Evolutionary conservation across 2,888 invertebrate species (phyloP).

Genomic region (Cantharis nigra): DNA sequence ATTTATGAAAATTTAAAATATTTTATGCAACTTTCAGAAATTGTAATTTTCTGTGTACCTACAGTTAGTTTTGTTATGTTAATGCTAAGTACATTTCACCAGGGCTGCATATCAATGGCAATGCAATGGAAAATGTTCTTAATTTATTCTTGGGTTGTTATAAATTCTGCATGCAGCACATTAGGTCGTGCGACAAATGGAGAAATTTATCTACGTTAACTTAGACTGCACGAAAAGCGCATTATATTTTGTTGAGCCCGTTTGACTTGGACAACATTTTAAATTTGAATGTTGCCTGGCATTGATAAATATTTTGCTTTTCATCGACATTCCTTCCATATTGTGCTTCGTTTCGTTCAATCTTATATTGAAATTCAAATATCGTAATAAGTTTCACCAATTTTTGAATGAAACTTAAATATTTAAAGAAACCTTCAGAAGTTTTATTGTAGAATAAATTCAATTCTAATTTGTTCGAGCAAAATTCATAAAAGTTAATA

Average conservation of each 20-base stretch:
- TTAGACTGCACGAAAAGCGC: conserved; percentile 17
- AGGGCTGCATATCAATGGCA: background rate
- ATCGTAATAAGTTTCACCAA: background rate
- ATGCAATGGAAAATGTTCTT: background rate
- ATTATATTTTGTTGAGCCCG: conserved; percentile 3
- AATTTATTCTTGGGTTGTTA: background rate
- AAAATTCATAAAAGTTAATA: background rate
- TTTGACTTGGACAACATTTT: conserved; percentile 19
- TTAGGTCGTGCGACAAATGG: conserved; percentile 12
- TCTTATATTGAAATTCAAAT: conserved; percentile 2
- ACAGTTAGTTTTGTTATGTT: background rate
- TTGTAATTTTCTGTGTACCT: background rate
- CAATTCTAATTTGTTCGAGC: background rate
- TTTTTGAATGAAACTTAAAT: background rate
- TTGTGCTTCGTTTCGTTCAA: conserved; percentile 11
- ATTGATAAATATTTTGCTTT: conserved; percentile 23
- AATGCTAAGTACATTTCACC: background rate
- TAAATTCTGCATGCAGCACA: background rate
- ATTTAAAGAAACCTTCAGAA: background rate
- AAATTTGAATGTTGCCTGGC: conserved; percentile 16
- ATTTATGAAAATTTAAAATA: background rate
- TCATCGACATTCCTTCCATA: conserved; percentile 10
- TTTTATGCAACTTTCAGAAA: background rate
- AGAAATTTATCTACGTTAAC: conserved; percentile 17
- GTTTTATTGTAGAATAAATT: background rate